Evolutionary conservation across 2,113 vertebrate genomes (phyloP), one percentile per base, ranked within the genome.

Genomic region (Phalacrocorax pelagicus): DNA sequence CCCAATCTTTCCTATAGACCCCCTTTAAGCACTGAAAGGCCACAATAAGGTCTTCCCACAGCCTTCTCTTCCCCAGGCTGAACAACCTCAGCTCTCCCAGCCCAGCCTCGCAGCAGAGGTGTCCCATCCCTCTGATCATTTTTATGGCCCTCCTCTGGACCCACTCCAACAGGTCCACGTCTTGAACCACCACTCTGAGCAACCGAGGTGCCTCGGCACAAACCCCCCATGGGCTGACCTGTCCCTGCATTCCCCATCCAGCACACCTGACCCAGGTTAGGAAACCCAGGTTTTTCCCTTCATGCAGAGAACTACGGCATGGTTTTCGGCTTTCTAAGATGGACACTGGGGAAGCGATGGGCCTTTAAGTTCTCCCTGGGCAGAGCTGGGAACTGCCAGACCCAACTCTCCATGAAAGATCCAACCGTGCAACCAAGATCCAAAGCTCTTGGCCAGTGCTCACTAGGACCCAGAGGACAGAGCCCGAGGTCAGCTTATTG

Each of bases 391-490:
- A 13, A 15, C 42, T 23, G 52, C 46, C 30, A 69, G 13, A 72
- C 6, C 32, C 40, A 51, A 22, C 49, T 13, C 73, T 26, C 40
- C n/a, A 22, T 46, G 49, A 24, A 36, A 67, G 15, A 71, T 11
- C 32, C 44, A 51, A 23, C 46, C 16, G 62, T 59, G 69, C 12
- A 51, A 38, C 77, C 14, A 34, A 12, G 34, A 59, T 24, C 4
- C 6, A 61, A 61, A n/a, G n/a, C 22, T 61, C n/a, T 24, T 2
- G 12, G 40, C 26, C 47, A 87, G 40, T 0, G 0, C 34, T 55
- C 6, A 0, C n/a, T 15, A 44, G 49, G 65, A 81, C 20, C 67
- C 34, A n/a, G 38, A 59, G 52, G 38, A 27, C 51, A 73, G 77
- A 89, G 69, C 46, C 34, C 1, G 3, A 58, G 46, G 24, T 63